Evolutionary conservation across 2,888 invertebrate species (phyloP).

Genomic region (Cheilosia grossa): DNA sequence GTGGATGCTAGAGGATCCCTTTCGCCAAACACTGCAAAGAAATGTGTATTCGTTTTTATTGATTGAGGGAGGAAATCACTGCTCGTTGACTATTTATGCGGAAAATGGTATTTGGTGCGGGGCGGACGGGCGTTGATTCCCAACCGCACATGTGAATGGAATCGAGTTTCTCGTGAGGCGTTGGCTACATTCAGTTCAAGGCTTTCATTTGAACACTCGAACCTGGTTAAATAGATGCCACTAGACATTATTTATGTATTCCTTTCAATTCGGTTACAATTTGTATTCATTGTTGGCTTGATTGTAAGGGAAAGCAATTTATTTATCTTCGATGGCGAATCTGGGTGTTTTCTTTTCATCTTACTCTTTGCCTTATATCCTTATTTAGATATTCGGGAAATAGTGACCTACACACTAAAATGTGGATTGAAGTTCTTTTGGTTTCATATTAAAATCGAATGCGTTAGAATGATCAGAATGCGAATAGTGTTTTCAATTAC

Average conservation of each 20-base stretch:
- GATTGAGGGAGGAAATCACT: constrained; percentile 59
- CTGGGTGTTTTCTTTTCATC: neutral
- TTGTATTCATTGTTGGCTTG: constrained; percentile 22
- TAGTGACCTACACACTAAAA: too few species aligned
- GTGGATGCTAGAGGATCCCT: constrained; percentile 49
- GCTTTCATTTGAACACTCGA: constrained; percentile 36
- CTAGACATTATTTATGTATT: constrained; percentile 15
- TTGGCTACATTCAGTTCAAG: constrained; percentile 12
- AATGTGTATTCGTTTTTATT: constrained; percentile 52
- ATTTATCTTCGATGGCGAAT: neutral
- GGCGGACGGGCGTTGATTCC: too few species aligned
- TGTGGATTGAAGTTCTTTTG: too few species aligned
- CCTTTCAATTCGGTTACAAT: constrained; percentile 5
- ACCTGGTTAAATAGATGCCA: constrained; percentile 28
- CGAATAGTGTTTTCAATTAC: too few species aligned
- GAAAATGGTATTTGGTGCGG: neutral
- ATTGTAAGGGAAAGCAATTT: constrained; percentile 8
- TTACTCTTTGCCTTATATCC: neutral
- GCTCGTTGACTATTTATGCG: constrained; percentile 14
- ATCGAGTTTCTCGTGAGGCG: constrained; percentile 7
- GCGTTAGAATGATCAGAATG: too few species aligned
- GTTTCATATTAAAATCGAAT: too few species aligned
- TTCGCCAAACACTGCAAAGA: constrained; percentile 56
- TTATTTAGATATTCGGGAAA: neutral
- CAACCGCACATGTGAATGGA: constrained; percentile 6